These are phyloP conservation scores for Phalloptychus januarius DNA, from an alignment of 2,797 vertebrate species.

Conservation along the genomic window DNA sequence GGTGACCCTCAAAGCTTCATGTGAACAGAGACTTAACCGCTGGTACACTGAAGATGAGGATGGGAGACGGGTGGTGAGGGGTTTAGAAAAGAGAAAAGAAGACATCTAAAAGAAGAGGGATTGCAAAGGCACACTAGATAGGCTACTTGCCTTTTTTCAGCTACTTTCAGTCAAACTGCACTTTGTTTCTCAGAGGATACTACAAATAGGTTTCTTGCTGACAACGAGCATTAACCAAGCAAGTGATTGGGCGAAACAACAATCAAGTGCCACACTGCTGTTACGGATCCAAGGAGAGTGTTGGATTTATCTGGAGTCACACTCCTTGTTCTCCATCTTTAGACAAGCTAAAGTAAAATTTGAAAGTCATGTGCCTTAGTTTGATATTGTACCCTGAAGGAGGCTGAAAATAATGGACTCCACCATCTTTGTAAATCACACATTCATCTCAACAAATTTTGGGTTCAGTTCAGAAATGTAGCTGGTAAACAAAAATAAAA, in stretches of 20 bases:
- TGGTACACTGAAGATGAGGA: slow-evolving; percentile 70
- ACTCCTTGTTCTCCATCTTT: slow-evolving; percentile 49
- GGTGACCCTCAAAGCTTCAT: slow-evolving; percentile 65
- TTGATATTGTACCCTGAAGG: slow-evolving; percentile 45
- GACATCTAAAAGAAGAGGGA: slow-evolving; percentile 58
- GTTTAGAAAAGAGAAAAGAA: slow-evolving; percentile 35
- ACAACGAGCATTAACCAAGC: slow-evolving; percentile 57
- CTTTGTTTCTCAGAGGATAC: slow-evolving; percentile 54
- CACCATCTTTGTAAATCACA: slow-evolving; percentile 71
- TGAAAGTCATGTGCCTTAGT: slow-evolving; percentile 72
- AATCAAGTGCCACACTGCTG: slow-evolving; percentile 66
- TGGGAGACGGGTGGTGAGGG: slow-evolving; percentile 30
- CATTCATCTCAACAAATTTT: slow-evolving; percentile 81
- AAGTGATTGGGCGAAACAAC: slow-evolving; percentile 66
- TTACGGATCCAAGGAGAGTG: slow-evolving; percentile 62
- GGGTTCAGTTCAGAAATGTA: slow-evolving; percentile 73
- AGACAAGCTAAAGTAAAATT: slow-evolving; percentile 56
- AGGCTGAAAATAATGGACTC: slow-evolving; percentile 54
- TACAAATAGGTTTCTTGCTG: slow-evolving; percentile 54
- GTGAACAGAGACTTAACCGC: slow-evolving; percentile 67
- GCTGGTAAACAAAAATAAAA: slow-evolving; percentile 37
- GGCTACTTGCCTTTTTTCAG: slow-evolving; percentile 75
- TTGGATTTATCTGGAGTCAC: slow-evolving; percentile 49
- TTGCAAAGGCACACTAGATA: slow-evolving; percentile 84
- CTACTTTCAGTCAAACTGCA: slow-evolving; percentile 72